Evolutionary conservation across 2,888 invertebrate genomes (phyloP).

Genomic region (Notodonta dromedarius): DNA sequence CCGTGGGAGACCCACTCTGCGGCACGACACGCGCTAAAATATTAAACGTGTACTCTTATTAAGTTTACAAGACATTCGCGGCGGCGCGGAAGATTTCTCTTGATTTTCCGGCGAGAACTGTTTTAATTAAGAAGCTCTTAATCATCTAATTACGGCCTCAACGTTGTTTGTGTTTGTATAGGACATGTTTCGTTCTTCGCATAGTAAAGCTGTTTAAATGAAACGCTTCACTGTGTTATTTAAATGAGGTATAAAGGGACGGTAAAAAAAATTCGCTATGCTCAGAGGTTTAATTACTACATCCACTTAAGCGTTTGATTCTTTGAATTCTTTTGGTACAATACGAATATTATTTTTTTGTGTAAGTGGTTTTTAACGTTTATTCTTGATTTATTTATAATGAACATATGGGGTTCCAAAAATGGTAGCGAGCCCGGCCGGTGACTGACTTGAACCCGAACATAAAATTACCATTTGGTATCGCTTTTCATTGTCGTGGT

Average conservation of each 20-base stretch:
- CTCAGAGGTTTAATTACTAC: no score
- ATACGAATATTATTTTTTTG: no score
- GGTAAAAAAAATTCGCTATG: no score
- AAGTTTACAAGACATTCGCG: slow-evolving; percentile 24
- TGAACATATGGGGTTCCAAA: no score
- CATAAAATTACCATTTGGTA: background rate
- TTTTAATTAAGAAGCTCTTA: slow-evolving; percentile 11
- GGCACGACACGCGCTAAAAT: slow-evolving; percentile 35
- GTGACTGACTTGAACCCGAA: background rate
- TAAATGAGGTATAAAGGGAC: background rate
- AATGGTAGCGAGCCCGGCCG: no score
- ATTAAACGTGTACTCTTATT: slow-evolving; percentile 45
- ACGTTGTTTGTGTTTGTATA: slow-evolving; percentile 1
- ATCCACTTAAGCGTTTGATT: no score
- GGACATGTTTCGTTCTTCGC: background rate
- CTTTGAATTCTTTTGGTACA: no score
- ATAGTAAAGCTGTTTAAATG: no score
- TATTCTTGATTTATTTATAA: no score
- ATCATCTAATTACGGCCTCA: slow-evolving; percentile 2
- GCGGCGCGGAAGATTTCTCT: background rate
- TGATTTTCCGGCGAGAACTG: slow-evolving; percentile 6
- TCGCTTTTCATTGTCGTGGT: no score
- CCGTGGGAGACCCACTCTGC: slow-evolving; percentile 19
- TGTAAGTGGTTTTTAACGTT: no score
- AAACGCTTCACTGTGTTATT: background rate